Evolutionary conservation across 2,888 invertebrate genomes (phyloP).

Genomic region (Chymomyza amoena): DNA sequence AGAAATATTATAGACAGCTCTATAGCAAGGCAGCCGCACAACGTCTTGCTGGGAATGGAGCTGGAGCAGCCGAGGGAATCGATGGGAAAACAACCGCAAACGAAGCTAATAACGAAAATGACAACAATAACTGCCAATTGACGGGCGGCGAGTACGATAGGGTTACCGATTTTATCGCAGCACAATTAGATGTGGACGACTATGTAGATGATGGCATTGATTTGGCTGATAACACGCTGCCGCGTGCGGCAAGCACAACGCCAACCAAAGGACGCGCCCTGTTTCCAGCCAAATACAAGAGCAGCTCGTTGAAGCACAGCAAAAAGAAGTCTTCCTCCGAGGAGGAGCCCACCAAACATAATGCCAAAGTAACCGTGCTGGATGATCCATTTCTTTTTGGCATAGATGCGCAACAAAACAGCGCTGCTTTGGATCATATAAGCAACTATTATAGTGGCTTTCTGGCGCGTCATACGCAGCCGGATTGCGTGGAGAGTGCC

Average conservation of each 20-base stretch:
- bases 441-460: conserved; percentile 69
- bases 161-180: conserved; percentile 66
- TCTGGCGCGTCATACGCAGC: conserved; percentile 42
- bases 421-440: conserved; percentile 68
- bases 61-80: background rate
- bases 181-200: conserved; percentile 66
- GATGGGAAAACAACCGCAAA: conserved; percentile 29
- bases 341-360: conserved; percentile 70
- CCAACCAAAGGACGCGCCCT: conserved; percentile 51
- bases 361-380: conserved; percentile 77
- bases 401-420: conserved; percentile 75
- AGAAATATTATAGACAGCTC: conserved; percentile 90
- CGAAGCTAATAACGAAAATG: conserved; percentile 72
- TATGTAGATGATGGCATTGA: conserved; percentile 69
- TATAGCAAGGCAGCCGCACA: conserved; percentile 83
- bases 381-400: conserved; percentile 79
- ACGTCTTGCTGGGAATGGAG: conserved; percentile 77
- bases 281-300: conserved; percentile 64
- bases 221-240: conserved; percentile 52
- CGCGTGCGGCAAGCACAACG: conserved; percentile 20
- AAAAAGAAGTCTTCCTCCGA: conserved; percentile 67
- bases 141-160: conserved; percentile 61
- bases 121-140: conserved; percentile 60
- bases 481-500: conserved; percentile 27
- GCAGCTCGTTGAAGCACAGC: conserved; percentile 37